A percentile compares a stretch with the other conserved stretches of the same genome.
These are phyloP conservation scores for Nysson spinosus DNA, from an alignment of 2,888 invertebrate genomes.

Conservation along the genomic window DNA sequence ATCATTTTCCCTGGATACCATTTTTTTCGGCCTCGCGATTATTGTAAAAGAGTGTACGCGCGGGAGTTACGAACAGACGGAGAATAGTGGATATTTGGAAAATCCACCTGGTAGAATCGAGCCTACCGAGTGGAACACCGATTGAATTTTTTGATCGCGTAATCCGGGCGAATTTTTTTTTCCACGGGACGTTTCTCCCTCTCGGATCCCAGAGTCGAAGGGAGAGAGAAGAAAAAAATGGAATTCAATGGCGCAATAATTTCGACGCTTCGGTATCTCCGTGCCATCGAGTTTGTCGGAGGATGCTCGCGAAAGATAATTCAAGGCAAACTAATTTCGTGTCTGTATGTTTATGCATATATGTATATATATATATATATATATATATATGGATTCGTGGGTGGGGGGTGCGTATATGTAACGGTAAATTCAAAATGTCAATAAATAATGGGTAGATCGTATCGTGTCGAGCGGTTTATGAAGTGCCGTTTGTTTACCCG, in stretches of 20 bases:
- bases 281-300: conserved; percentile 33
- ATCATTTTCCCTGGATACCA: too few species aligned
- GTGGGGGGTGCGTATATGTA: too few species aligned
- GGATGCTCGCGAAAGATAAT: conserved; percentile 61
- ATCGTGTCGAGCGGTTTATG: conserved; percentile 56
- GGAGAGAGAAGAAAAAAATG: too few species aligned
- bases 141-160: not conserved
- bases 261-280: conserved; percentile 42
- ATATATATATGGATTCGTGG: too few species aligned
- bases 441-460: conserved; percentile 60
- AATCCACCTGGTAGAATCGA: not conserved
- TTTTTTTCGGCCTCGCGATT: too few species aligned
- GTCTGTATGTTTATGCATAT: conserved; percentile 31
- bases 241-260: conserved; percentile 58
- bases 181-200: not conserved
- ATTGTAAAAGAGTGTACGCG: too few species aligned
- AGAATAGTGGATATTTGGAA: too few species aligned
- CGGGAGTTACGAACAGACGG: too few species aligned
- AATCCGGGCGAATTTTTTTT: not conserved
- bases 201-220: too few species aligned
- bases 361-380: too few species aligned
- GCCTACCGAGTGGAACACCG: not conserved
- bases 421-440: conserved; percentile 58
- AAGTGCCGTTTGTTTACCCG: conserved; percentile 62
- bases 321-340: conserved; percentile 60